phyloP scores from a whole-genome alignment of 2,888 invertebrate species.

The Meliscaeva auricollis region DNA sequence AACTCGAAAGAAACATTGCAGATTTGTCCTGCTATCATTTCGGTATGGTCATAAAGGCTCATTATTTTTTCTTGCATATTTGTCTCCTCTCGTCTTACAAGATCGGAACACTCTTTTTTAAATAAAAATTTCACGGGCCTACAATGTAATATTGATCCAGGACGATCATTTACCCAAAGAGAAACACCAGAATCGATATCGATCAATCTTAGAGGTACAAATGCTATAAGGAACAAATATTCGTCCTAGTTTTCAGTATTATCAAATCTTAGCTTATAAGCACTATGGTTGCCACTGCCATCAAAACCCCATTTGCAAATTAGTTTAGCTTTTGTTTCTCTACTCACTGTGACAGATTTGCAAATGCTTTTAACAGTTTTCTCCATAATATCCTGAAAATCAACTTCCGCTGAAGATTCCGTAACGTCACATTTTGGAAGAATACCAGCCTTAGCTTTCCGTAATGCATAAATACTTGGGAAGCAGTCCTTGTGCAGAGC shows the following conservation, averaged over 20 bases:
- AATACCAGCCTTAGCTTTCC: background rate
- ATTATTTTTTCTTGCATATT: background rate
- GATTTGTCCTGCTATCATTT: background rate
- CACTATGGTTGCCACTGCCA: too few species aligned
- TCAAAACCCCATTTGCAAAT: slow-evolving; percentile 28
- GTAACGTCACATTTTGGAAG: background rate
- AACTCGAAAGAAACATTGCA: background rate
- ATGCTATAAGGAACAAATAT: too few species aligned
- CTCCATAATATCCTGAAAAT: too few species aligned
- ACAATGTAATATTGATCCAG: slow-evolving; percentile 18
- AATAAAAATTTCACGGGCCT: slow-evolving; percentile 19
- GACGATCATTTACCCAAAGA: slow-evolving; percentile 31
- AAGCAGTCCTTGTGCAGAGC: slow-evolving; percentile 28
- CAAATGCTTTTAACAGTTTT: background rate
- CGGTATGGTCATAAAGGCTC: background rate
- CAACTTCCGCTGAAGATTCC: background rate
- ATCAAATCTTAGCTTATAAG: too few species aligned
- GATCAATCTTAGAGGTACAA: too few species aligned
- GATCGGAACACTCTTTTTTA: slow-evolving; percentile 8
- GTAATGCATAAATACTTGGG: slow-evolving; percentile 22
- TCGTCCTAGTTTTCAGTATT: too few species aligned
- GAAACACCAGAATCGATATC: slow-evolving; percentile 22
- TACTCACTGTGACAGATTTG: slow-evolving; percentile 11
- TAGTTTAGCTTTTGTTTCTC: slow-evolving; percentile 17
- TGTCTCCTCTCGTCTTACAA: background rate